Base-by-base conservation (phyloP, 2,797 vertebrate genomes). In the Diceros bicornis region DNA sequence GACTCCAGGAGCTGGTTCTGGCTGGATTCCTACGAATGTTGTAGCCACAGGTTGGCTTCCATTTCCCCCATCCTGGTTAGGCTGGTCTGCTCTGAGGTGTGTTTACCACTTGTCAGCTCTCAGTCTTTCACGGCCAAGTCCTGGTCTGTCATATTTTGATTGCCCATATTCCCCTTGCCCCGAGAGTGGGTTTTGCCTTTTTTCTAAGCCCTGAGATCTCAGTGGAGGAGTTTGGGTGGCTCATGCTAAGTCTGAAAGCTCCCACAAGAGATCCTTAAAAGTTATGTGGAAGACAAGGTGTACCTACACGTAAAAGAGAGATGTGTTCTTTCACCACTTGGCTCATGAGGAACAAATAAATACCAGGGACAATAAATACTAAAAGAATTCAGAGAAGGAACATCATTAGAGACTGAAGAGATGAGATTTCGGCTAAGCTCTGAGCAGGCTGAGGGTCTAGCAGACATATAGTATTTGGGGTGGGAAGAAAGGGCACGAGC, bases 311-410 rank as follows among this genome's bases (percentile, higher is more conserved):
- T 64, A 10, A 86, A 55, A 66, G 25, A 87, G 34, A 83, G 29
- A 8, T 25, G 1, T 32, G 50, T 68, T 68, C 61, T 68, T 74
- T 83, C 41, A 4, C 50, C 14, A 37, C 17, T 69, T 93, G 81
- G 29, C 55, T 69, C 47, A 11, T 3, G 27, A 78, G 21, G 29
- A 7, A 71, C 55, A 92, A 77, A 77, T 57, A 89, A 71, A 21
- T 75, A 62, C 44, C 62, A 52, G 71, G 94, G 74, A 61, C 44
- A 57, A 1, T 91, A 61, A 75, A 69, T 52, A 74, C 84, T 81
- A 79, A 69, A 64, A 81, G 59, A 89, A 71, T 59, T 82, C 55
- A 86, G 92, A 94, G 34, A 84, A 87, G 25, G 32, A 75, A 50
- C 32, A 34, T 86, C 55, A 57, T 64, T 66, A 95, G 50, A 82